Percentiles rank a stretch among this genome's conserved stretches.
Conservation (phyloP, 2,113 vertebrate genomes). For the Sander lucioperca region DNA sequence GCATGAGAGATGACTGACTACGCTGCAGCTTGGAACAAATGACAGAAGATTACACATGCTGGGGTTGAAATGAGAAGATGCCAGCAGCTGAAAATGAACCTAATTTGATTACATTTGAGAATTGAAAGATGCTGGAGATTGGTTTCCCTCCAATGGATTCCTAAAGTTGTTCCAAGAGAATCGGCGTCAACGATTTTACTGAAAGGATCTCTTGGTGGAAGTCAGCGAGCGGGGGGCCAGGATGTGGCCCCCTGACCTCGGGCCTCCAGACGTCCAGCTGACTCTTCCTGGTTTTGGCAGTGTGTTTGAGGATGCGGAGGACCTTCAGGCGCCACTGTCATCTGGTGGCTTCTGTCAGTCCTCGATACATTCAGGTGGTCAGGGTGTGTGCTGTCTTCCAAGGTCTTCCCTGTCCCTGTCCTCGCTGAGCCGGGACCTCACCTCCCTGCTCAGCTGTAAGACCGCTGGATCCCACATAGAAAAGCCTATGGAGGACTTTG, state of each 20-base stretch:
- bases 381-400: constrained; percentile 82
- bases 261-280: constrained; percentile 73
- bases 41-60: constrained; percentile 38
- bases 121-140: constrained; percentile 37
- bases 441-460: constrained; percentile 87
- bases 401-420: constrained; percentile 81
- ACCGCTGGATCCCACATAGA: constrained; percentile 87
- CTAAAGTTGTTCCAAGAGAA: constrained; percentile 33
- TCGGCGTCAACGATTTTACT: constrained; percentile 13
- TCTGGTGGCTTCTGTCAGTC: constrained; percentile 84
- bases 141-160: constrained; percentile 25
- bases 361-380: constrained; percentile 83
- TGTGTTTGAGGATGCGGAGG: constrained; percentile 69
- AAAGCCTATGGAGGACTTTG: constrained; percentile 80
- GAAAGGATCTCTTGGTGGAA: constrained; percentile 26
- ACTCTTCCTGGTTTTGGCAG: constrained; percentile 76
- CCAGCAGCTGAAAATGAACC: constrained; percentile 31
- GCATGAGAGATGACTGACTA: constrained; percentile 55
- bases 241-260: constrained; percentile 80
- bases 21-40: constrained; percentile 57
- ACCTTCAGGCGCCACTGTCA: constrained; percentile 71
- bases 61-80: constrained; percentile 26
- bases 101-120: constrained; percentile 7
- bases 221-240: constrained; percentile 43
- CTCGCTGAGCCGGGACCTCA: constrained; percentile 86